Base-by-base conservation (phyloP, 2,888 invertebrate species). In the Machimus atricapillus region DNA sequence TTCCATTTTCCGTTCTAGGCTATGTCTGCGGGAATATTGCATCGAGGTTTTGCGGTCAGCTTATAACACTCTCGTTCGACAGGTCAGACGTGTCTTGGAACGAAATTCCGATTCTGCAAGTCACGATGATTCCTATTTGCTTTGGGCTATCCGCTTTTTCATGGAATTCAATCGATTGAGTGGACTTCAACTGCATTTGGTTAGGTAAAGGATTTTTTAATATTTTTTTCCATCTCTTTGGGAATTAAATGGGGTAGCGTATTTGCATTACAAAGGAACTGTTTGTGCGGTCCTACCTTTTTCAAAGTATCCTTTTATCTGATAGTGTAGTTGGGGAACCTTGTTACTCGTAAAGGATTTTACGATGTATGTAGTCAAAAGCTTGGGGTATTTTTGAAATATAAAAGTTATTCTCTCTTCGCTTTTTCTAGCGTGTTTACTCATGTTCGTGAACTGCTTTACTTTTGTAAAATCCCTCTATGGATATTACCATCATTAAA, bases 101-200 rank as follows among this genome's bases (percentile, higher is more conserved):
- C 93, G 95, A 88, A 94, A 94, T 5, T 94, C 95, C 89, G 94
- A 94, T 7, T 94, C 95, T 89, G 95, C 95, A 0, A 96, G 96
- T 91, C 95, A 97, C 91, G 99, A 99, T 93, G 97, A 98, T 91
- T 97, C 97, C 0, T 98, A 98, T 92, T 98, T 98, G 92, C 93
- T 99, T 88, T 98, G 98, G 98, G 96, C 97, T 8, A 94, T 98
- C 90, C 95, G 96, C 91, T 99, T 98, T 93, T 99, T 99, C 93
- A 98, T 99, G 98, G 97, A 98, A 93, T 99, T 99, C 93, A 98
- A 98, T 94, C 95, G 99, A 89, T 94, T 95, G 90, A 96, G 97
- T 92, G 95, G 96, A 90, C 97, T 97, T 91, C 95, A 97, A 93
- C 95, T 98, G 89, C 97, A 97, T 92, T 94, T 97, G 90, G 96